Evolutionary conservation across 2,797 vertebrate genomes (phyloP).

Genomic region (Remorina albescens): DNA sequence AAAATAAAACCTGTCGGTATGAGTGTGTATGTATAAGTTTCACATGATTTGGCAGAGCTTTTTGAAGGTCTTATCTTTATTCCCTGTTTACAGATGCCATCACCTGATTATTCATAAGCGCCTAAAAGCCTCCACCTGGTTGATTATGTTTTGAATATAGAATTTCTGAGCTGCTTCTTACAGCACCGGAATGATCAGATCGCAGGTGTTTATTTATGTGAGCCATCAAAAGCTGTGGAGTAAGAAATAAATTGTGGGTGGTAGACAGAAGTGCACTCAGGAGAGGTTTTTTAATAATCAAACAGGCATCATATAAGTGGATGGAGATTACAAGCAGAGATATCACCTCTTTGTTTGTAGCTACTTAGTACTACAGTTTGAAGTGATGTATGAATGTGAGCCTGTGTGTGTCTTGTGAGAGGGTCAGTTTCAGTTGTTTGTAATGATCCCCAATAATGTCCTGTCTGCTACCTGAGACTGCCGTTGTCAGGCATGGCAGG

Average conservation of each 20-base stretch:
- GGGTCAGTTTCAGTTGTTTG: conserved; percentile 66
- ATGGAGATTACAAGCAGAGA: conserved; percentile 15
- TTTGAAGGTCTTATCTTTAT: conserved; percentile 9
- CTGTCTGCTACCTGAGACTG: conserved; percentile 69
- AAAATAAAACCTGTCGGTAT: conserved; percentile 7
- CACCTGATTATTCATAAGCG: conserved; percentile 60
- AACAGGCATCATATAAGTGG: not conserved
- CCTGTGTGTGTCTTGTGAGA: conserved; percentile 1
- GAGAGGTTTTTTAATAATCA: not conserved
- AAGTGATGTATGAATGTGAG: not conserved
- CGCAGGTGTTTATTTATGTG: conserved; percentile 19
- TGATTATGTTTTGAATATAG: conserved; percentile 53
- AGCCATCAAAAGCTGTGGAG: not conserved
- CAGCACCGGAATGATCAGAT: conserved; percentile 55
- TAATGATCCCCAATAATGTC: conserved; percentile 73
- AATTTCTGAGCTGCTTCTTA: conserved; percentile 60
- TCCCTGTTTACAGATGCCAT: conserved; percentile 13
- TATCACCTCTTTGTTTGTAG: conserved; percentile 11
- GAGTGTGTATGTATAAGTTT: conserved; percentile 7
- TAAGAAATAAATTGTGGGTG: not conserved
- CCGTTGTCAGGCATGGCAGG: conserved; percentile 37
- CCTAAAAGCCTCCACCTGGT: conserved; percentile 31
- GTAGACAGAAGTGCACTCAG: not conserved
- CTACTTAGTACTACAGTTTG: not conserved
- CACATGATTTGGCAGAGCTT: conserved; percentile 12